phyloP scores from a whole-genome alignment of 2,888 invertebrate species.

The Eupsilia transversa region DNA sequence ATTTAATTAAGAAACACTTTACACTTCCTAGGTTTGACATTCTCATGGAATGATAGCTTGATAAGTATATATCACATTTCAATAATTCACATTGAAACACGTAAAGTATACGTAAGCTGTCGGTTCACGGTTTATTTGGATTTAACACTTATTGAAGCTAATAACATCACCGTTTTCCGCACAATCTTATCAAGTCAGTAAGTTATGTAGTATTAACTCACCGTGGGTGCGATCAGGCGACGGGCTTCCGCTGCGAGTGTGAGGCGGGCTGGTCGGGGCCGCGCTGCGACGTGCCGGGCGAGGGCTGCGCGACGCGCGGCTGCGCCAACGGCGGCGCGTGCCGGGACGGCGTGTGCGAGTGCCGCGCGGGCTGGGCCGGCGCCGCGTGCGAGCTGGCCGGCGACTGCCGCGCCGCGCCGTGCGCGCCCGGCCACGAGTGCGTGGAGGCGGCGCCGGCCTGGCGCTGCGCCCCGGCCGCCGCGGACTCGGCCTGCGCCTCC shows the following conservation, averaged over 20 bases:
- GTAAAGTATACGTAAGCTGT: constrained; percentile 1
- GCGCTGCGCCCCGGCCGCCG: constrained; percentile 91
- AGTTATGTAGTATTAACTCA: not conserved
- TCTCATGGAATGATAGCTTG: not conserved
- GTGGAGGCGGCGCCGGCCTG: constrained; percentile 86
- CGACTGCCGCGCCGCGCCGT: constrained; percentile 91
- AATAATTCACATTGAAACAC: constrained; percentile 7
- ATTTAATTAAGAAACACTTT: not conserved
- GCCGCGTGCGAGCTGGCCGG: constrained; percentile 91
- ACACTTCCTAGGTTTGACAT: not conserved
- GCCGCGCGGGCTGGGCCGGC: constrained; percentile 92
- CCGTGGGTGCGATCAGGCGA: constrained; percentile 66
- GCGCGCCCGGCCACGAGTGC: constrained; percentile 87
- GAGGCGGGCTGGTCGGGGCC: constrained; percentile 91
- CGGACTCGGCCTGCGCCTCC: constrained; percentile 92
- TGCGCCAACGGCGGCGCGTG: constrained; percentile 92
- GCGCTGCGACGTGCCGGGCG: constrained; percentile 81
- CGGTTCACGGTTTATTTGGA: constrained; percentile 19
- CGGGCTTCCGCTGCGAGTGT: constrained; percentile 92
- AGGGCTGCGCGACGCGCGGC: constrained; percentile 91
- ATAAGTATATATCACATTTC: not conserved
- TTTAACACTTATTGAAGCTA: constrained; percentile 6
- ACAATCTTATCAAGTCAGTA: not conserved
- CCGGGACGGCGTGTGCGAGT: constrained; percentile 90
- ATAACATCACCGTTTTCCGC: not conserved